Conservation (phyloP, 64 coral and sea anemone genomes). For the Montipora capricornis region DNA sequence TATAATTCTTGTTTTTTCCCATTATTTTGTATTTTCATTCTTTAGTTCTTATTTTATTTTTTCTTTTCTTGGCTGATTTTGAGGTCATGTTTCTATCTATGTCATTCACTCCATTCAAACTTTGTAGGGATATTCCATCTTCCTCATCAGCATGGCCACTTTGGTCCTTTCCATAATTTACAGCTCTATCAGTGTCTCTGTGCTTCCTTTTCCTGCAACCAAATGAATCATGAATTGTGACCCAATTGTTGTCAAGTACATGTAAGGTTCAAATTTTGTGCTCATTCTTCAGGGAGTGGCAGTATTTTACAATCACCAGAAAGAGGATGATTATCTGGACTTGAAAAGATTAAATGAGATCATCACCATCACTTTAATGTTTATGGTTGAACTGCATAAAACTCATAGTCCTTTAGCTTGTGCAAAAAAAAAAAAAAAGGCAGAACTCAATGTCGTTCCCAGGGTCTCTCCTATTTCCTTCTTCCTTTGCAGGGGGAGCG, state of each 20-base stretch:
- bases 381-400: no score
- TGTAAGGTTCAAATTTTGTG: background rate
- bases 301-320: background rate
- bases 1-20: background rate
- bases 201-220: conserved; percentile 38
- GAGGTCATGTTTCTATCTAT: background rate
- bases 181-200: background rate
- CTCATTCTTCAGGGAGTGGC: background rate
- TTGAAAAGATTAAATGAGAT: background rate
- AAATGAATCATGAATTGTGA: background rate
- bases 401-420: no score
- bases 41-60: background rate
- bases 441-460: no score
- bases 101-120: background rate
- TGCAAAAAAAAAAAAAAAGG: no score
- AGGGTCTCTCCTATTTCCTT: no score
- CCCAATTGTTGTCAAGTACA: no score
- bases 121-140: background rate
- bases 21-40: background rate
- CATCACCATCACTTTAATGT: no score
- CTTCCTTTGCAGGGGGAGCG: no score
- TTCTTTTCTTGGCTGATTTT: conserved; percentile 13
- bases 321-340: background rate
- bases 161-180: background rate
- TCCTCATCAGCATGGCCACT: no score